These are phyloP conservation scores for Saimiri boliviensis DNA, from an alignment of 2,113 vertebrate genomes.

Conservation along the genomic window DNA sequence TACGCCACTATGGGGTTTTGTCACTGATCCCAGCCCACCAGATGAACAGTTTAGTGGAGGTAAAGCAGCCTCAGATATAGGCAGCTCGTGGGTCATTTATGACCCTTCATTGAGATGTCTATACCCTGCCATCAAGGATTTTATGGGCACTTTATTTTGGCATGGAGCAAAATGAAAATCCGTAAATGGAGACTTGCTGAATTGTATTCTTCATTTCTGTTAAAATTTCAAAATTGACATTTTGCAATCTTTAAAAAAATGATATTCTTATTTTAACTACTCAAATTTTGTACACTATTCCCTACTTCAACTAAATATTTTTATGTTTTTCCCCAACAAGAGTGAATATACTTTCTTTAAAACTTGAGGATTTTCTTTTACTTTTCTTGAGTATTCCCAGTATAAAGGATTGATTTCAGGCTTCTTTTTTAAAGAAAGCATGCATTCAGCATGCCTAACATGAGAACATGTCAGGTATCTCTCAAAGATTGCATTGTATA, in stretches of 20 bases:
- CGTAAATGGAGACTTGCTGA: background rate
- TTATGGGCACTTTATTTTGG: background rate
- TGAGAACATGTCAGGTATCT: background rate
- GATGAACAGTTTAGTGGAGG: background rate
- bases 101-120: background rate
- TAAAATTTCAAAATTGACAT: background rate
- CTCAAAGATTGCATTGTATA: background rate
- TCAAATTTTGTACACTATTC: background rate
- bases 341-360: background rate
- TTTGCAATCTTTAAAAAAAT: background rate
- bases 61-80: background rate
- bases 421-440: background rate
- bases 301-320: slow-evolving; percentile 20
- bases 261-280: background rate
- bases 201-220: background rate
- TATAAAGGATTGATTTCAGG: background rate
- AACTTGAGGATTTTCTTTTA: background rate
- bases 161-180: background rate
- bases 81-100: background rate
- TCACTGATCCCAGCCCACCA: background rate
- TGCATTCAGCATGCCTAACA: background rate
- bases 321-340: background rate
- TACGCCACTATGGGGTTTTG: background rate
- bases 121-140: accelerated
- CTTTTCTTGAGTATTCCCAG: background rate